These are phyloP conservation scores for Latrodectus hesperus DNA, from an alignment of 2,888 invertebrate genomes.

Conservation along the genomic window DNA sequence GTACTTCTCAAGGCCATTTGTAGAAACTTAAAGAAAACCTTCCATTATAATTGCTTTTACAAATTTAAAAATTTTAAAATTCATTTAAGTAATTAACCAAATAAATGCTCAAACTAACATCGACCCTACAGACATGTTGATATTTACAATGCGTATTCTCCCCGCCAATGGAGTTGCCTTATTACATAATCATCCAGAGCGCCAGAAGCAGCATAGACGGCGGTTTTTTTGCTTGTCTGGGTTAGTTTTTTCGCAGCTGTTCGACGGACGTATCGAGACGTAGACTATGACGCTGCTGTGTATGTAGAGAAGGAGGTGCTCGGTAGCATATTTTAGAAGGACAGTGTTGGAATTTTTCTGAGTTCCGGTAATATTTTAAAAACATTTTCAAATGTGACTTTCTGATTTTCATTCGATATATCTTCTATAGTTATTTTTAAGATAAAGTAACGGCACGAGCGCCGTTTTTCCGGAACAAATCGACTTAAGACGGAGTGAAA, in stretches of 20 bases:
- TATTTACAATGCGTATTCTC: constrained; percentile 62
- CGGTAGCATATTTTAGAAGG: constrained; percentile 32
- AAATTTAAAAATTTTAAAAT: background rate
- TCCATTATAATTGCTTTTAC: background rate
- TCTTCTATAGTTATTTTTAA: constrained; percentile 14
- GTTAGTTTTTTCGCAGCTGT: constrained; percentile 70
- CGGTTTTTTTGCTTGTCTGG: constrained; percentile 69
- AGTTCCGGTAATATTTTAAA: constrained; percentile 13
- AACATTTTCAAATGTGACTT: constrained; percentile 37
- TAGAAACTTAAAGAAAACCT: constrained; percentile 52
- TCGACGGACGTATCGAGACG: constrained; percentile 68
- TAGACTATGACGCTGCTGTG: constrained; percentile 64
- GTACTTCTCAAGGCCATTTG: constrained; percentile 62
- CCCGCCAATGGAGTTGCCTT: constrained; percentile 64
- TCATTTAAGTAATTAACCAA: constrained; percentile 4
- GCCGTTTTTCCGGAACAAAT: constrained; percentile 44
- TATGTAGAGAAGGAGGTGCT: constrained; percentile 24
- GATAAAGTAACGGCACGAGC: constrained; percentile 27
- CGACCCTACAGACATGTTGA: constrained; percentile 56
- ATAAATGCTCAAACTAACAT: no score
- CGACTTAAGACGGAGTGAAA: constrained; percentile 49
- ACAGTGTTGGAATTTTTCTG: constrained; percentile 21
- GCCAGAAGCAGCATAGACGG: constrained; percentile 67
- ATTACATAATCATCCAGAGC: constrained; percentile 66
- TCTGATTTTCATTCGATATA: constrained; percentile 29